These are phyloP conservation scores for Lottia gigantea DNA, from an alignment of 2,888 invertebrate species.

Conservation along the genomic window DNA sequence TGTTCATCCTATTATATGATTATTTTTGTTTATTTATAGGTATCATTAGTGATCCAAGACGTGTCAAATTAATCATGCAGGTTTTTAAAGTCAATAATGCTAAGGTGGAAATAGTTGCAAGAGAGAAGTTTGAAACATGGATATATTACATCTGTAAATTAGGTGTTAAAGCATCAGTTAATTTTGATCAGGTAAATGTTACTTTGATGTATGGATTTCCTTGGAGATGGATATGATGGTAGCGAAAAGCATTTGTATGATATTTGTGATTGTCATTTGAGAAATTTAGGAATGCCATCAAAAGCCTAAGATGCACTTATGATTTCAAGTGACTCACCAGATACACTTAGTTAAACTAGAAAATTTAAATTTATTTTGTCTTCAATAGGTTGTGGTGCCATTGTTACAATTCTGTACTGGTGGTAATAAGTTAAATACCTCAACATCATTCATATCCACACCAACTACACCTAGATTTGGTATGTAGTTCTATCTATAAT, in stretches of 20 bases:
- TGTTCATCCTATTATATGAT: not conserved
- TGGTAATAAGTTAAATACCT: constrained; percentile 27
- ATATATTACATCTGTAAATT: constrained; percentile 60
- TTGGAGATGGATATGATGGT: no score
- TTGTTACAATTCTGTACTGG: constrained; percentile 56
- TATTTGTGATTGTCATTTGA: no score
- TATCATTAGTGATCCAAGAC: constrained; percentile 53
- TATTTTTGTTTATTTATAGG: constrained; percentile 40
- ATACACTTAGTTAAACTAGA: no score
- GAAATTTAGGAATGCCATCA: no score
- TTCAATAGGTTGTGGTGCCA: constrained; percentile 46
- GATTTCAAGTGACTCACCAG: no score
- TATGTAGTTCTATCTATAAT: not conserved
- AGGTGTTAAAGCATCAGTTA: constrained; percentile 43
- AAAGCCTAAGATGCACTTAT: no score
- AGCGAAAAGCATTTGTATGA: no score
- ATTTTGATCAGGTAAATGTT: constrained; percentile 58
- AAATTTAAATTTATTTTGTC: no score
- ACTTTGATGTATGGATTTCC: no score
- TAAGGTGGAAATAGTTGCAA: constrained; percentile 56
- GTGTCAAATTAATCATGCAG: constrained; percentile 64
- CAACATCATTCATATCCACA: constrained; percentile 17
- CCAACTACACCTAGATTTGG: constrained; percentile 25
- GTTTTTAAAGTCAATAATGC: constrained; percentile 60
- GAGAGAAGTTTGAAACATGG: constrained; percentile 58